Conservation (phyloP, 2,888 invertebrate genomes). For the Adelphocoris suturalis region DNA sequence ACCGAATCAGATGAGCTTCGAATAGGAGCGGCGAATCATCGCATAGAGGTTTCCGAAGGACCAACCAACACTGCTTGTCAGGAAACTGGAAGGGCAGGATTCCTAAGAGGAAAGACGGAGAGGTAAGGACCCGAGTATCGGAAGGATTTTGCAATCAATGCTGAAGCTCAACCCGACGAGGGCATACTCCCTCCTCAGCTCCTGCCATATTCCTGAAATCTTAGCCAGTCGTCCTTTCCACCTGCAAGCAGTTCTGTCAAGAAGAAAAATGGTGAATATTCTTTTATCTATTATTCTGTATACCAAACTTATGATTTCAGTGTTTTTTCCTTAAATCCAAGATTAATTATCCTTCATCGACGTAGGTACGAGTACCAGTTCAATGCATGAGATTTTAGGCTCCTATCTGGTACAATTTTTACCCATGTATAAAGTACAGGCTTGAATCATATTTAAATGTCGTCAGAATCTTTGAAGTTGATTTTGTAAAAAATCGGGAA, state of each 20-base stretch:
- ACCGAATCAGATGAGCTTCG: not conserved
- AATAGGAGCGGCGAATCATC: not conserved
- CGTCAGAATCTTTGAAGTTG: too few relatives aligned
- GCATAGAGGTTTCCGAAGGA: too few relatives aligned
- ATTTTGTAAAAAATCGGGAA: too few relatives aligned
- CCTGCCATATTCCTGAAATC: not conserved
- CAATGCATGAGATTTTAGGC: too few relatives aligned
- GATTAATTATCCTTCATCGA: too few relatives aligned
- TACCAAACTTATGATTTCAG: too few relatives aligned
- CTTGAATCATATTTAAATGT: too few relatives aligned
- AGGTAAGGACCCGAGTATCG: not conserved
- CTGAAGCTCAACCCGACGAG: not conserved
- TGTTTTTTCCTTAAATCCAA: too few relatives aligned
- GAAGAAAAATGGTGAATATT: constrained; percentile 24
- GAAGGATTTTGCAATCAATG: constrained; percentile 40
- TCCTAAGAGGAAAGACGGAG: not conserved
- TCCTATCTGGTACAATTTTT: too few relatives aligned
- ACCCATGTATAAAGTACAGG: too few relatives aligned
- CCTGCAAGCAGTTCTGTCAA: not conserved
- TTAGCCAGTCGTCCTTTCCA: not conserved
- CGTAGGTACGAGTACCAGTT: too few relatives aligned
- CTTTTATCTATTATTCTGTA: too few relatives aligned
- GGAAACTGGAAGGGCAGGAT: constrained; percentile 41
- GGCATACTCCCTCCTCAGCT: not conserved
- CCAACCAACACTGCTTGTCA: not conserved